Evolutionary conservation across 2,113 vertebrate genomes (phyloP).

Genomic region (Pelodiscus sinensis): DNA sequence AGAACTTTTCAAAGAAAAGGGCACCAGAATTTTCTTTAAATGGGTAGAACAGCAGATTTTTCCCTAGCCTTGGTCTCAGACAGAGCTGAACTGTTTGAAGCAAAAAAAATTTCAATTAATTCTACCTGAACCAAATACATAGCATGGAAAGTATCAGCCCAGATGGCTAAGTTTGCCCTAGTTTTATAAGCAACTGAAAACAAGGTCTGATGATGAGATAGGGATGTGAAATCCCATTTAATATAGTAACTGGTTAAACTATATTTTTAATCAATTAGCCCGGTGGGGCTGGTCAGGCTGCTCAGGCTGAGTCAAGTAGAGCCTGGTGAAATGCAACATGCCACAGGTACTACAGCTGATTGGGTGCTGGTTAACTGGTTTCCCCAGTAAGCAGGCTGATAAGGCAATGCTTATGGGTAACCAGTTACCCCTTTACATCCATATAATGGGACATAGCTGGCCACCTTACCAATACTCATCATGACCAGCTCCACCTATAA

Average conservation of each 20-base stretch:
- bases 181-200: constrained; percentile 11
- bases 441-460: background rate
- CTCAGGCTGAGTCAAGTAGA: too few relatives aligned
- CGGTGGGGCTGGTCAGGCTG: too few relatives aligned
- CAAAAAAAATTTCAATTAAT: background rate
- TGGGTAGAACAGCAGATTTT: background rate
- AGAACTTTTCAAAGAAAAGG: background rate
- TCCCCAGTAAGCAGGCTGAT: too few relatives aligned
- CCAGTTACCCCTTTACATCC: too few relatives aligned
- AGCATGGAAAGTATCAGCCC: background rate
- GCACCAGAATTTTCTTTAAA: background rate
- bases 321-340: too few relatives aligned
- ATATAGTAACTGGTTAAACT: too few relatives aligned
- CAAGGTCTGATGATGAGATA: background rate
- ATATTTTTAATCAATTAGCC: too few relatives aligned
- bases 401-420: too few relatives aligned
- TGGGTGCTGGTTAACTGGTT: too few relatives aligned
- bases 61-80: background rate
- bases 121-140: background rate
- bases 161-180: background rate
- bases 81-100: background rate
- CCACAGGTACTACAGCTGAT: too few relatives aligned
- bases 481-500: background rate
- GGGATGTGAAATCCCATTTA: too few relatives aligned
- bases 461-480: background rate